Percentiles rank a stretch among this genome's conserved stretches.
Conservation (phyloP, 2,797 vertebrate genomes). For the Lindbergichthys nudifrons region DNA sequence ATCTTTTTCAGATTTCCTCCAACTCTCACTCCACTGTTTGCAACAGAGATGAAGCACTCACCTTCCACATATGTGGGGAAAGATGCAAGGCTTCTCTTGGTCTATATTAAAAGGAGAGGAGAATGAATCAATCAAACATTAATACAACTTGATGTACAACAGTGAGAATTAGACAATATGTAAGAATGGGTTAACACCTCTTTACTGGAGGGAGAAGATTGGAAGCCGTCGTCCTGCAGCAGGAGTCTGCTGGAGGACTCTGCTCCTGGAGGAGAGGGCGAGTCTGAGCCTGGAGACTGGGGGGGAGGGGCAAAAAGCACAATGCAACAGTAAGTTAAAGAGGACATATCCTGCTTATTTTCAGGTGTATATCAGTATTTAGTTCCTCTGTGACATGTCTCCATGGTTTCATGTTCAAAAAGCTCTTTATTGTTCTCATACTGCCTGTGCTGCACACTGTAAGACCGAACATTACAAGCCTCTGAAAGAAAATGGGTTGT, state of each 20-base stretch:
- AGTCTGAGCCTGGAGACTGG: slow-evolving; percentile 91
- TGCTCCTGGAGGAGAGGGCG: slow-evolving; percentile 91
- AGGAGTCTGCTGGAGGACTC: slow-evolving; percentile 89
- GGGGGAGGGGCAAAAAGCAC: slow-evolving; percentile 19
- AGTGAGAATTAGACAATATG: not conserved
- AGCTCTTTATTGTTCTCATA: too few species aligned
- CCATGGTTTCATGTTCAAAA: too few species aligned
- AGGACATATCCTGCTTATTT: too few species aligned
- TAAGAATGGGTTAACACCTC: slow-evolving; percentile 77
- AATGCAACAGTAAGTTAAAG: not conserved
- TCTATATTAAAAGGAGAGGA: slow-evolving; percentile 82
- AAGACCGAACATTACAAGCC: too few species aligned
- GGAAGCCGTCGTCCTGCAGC: slow-evolving; percentile 86
- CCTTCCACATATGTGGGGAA: slow-evolving; percentile 98
- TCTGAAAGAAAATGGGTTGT: too few species aligned
- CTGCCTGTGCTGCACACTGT: too few species aligned
- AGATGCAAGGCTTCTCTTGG: slow-evolving; percentile 93
- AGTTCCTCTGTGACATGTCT: too few species aligned
- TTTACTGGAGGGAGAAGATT: slow-evolving; percentile 87
- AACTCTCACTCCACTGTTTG: not conserved
- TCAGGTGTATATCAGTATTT: too few species aligned
- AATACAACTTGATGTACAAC: not conserved
- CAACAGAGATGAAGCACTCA: slow-evolving; percentile 78
- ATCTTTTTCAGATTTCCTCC: not conserved
- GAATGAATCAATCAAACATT: slow-evolving; percentile 5